These are phyloP conservation scores for Plusia festucae DNA, from an alignment of 2,888 invertebrate genomes.

Conservation along the genomic window DNA sequence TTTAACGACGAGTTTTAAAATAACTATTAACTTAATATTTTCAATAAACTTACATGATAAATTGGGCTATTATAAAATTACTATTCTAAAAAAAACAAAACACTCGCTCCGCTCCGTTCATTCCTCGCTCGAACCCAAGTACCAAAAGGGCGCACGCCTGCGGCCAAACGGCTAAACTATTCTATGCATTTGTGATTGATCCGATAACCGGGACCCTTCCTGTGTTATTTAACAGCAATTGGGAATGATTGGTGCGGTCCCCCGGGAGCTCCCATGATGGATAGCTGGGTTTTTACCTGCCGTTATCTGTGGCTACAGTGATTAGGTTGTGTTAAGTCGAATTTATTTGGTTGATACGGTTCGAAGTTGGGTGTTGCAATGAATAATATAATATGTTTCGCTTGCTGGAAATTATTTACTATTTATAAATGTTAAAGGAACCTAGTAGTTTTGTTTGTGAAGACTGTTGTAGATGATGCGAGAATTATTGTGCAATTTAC, in stretches of 20 bases:
- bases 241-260: conserved; percentile 62
- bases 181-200: conserved; percentile 85
- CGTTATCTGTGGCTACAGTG: conserved; percentile 41
- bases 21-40: no score
- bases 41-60: no score
- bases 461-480: no score
- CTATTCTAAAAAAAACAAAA: no score
- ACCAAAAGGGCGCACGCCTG: conserved; percentile 38
- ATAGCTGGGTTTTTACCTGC: conserved; percentile 57
- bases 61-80: no score
- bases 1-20: no score
- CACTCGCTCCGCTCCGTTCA: conserved; percentile 24
- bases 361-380: background rate
- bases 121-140: conserved; percentile 31
- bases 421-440: no score
- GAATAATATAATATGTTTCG: no score
- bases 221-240: conserved; percentile 71
- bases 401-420: no score
- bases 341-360: conserved; percentile 31
- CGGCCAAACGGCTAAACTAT: conserved; percentile 70
- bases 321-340: conserved; percentile 42
- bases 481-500: no score
- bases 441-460: no score
- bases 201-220: conserved; percentile 68
- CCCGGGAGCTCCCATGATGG: conserved; percentile 55